These are phyloP conservation scores for Acanthornis magna DNA, from an alignment of 2,797 vertebrate genomes.

Conservation along the genomic window DNA sequence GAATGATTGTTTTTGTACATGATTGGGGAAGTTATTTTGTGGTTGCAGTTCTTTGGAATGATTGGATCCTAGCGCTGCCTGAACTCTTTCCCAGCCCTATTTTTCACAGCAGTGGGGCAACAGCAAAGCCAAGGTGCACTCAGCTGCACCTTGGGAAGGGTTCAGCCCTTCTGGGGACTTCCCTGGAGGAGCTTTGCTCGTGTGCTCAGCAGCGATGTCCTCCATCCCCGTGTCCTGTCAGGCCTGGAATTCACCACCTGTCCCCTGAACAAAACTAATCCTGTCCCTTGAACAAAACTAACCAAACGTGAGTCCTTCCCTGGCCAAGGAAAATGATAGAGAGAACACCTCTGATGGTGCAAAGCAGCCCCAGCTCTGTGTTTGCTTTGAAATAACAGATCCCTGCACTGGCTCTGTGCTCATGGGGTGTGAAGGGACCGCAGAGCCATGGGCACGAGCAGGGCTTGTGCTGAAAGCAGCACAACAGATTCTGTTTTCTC, in stretches of 20 bases:
- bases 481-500: accelerated
- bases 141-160: background rate
- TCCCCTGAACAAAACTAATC: conserved; percentile 25
- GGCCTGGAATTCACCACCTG: background rate
- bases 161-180: background rate
- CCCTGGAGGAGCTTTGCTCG: background rate
- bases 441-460: background rate
- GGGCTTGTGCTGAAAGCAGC: background rate
- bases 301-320: background rate
- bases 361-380: background rate
- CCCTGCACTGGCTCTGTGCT: background rate
- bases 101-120: background rate
- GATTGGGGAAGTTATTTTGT: conserved; percentile 53
- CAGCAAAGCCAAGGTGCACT: background rate
- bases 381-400: conserved; percentile 44
- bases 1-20: conserved; percentile 40
- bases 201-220: background rate
- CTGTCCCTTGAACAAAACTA: background rate
- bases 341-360: background rate
- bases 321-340: conserved; percentile 39
- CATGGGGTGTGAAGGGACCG: background rate
- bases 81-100: conserved; percentile 6
- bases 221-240: background rate
- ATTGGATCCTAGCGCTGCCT: conserved; percentile 37
- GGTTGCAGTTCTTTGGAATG: conserved; percentile 45